Percentiles rank a stretch among this genome's conserved stretches.
phyloP scores from a whole-genome alignment of 2,888 invertebrate genomes.

The Tridacna crocea region DNA sequence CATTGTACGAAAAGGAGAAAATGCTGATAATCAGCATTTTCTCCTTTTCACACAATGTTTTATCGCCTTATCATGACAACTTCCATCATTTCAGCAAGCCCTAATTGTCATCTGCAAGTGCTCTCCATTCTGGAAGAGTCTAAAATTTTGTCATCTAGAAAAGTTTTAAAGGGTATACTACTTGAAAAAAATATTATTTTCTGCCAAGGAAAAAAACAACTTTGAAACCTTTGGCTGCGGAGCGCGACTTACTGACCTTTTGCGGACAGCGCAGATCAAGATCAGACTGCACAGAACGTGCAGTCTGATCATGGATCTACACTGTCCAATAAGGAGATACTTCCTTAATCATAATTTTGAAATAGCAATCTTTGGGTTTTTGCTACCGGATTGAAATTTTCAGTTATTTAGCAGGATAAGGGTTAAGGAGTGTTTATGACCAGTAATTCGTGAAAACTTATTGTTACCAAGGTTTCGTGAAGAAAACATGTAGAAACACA shows the following conservation, averaged over 20 bases:
- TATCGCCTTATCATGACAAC: neutral
- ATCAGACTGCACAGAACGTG: no score
- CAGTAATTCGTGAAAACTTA: neutral
- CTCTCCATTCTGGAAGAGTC: neutral
- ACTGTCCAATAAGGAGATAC: no score
- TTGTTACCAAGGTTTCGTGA: neutral
- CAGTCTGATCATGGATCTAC: no score
- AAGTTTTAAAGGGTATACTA: neutral
- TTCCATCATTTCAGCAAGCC: neutral
- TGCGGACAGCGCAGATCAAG: no score
- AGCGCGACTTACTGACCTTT: no score
- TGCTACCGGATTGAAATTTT: no score
- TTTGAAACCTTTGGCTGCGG: no score
- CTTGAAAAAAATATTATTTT: neutral
- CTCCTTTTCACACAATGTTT: conserved; percentile 1
- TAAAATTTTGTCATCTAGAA: neutral
- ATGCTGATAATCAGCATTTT: neutral
- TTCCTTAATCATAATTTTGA: no score
- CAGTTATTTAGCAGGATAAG: no score
- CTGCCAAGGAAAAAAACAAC: no score
- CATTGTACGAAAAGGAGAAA: neutral
- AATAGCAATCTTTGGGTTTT: no score
- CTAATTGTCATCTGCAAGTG: neutral
- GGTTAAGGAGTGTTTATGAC: neutral
- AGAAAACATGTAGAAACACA: neutral